phyloP scores from a whole-genome alignment of 1,140 invertebrate genomes.

The Formica exsecta region DNA sequence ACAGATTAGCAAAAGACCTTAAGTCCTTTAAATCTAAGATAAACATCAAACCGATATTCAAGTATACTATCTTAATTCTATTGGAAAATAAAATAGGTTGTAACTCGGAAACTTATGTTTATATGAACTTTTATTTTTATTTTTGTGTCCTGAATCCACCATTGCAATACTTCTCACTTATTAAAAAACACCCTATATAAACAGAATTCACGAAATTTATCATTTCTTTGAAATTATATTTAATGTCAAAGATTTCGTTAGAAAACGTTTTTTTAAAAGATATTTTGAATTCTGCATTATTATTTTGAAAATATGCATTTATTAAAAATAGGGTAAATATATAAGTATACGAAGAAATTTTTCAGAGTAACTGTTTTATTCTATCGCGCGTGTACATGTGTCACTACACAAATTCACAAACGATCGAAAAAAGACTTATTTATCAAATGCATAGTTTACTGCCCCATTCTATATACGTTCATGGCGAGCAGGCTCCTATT shows the following conservation, averaged over 20 bases:
- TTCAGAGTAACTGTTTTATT: background rate
- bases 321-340: too few species aligned
- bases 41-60: too few species aligned
- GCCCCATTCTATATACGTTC: conserved; percentile 23
- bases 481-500: conserved; percentile 10
- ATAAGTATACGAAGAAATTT: background rate
- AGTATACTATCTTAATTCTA: too few species aligned
- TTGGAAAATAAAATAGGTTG: too few species aligned
- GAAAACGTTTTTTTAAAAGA: background rate
- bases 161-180: too few species aligned
- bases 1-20: too few species aligned
- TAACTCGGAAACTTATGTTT: too few species aligned
- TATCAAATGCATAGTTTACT: background rate
- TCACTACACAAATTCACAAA: background rate
- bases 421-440: background rate
- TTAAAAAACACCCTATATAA: too few species aligned
- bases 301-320: background rate
- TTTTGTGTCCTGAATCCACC: too few species aligned
- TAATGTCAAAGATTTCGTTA: background rate
- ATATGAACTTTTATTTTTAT: too few species aligned
- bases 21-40: too few species aligned
- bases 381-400: background rate
- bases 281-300: background rate
- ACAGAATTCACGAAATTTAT: too few species aligned
- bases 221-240: background rate